Evolutionary conservation across 2,888 invertebrate genomes (phyloP).

Genomic region (Priocnemis perturbator): DNA sequence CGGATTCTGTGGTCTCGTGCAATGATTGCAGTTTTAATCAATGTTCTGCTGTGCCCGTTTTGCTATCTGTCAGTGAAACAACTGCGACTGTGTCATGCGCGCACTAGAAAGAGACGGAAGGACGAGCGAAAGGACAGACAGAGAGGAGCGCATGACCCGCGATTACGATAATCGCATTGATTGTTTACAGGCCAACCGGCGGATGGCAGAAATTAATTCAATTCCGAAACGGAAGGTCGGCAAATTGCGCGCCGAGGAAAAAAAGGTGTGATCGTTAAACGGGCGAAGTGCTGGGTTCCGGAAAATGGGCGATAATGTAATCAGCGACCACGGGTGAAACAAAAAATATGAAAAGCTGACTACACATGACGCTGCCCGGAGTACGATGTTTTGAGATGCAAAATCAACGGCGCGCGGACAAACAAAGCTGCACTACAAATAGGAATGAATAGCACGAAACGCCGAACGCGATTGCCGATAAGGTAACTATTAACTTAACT

Average conservation of each 20-base stretch:
- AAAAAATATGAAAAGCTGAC: conserved; percentile 16
- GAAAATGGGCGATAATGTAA: conserved; percentile 44
- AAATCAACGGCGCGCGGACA: too few species aligned
- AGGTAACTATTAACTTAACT: too few species aligned
- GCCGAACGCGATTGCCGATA: neutral
- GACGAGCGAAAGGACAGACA: conserved; percentile 10
- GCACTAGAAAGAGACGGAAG: neutral
- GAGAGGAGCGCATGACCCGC: conserved; percentile 18
- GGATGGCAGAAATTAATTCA: conserved; percentile 53
- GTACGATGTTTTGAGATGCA: conserved; percentile 9
- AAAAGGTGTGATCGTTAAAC: conserved; percentile 17
- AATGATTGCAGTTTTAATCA: conserved; percentile 66
- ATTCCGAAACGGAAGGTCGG: conserved; percentile 42
- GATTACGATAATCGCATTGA: conserved; percentile 58
- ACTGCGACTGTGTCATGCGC: conserved; percentile 6
- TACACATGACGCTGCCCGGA: conserved; percentile 12
- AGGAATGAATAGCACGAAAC: neutral
- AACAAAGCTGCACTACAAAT: too few species aligned
- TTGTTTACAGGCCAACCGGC: conserved; percentile 44
- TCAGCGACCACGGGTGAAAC: conserved; percentile 13
- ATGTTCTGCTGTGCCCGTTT: conserved; percentile 49
- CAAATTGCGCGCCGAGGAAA: conserved; percentile 29
- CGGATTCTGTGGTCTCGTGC: conserved; percentile 57
- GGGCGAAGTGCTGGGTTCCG: conserved; percentile 20
- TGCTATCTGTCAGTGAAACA: conserved; percentile 55